These are phyloP conservation scores for Isichthys henryi DNA, from an alignment of 2,113 vertebrate species.

Conservation along the genomic window DNA sequence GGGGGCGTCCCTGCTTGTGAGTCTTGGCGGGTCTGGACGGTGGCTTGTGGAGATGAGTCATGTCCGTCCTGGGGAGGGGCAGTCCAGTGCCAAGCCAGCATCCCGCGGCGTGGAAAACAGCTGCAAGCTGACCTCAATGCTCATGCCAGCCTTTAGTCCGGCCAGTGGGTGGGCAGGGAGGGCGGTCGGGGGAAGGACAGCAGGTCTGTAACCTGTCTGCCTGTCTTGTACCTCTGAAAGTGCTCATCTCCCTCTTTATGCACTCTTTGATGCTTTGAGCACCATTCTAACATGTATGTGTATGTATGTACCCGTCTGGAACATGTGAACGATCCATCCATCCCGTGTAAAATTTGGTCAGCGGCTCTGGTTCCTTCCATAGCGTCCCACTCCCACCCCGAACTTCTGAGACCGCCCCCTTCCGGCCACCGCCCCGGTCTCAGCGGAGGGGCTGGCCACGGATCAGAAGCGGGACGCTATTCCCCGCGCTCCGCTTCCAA, in stretches of 20 bases:
- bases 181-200: not conserved
- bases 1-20: not conserved
- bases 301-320: not conserved
- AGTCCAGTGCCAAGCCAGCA: not conserved
- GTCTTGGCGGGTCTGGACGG: not conserved
- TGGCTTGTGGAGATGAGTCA: conserved; percentile 1
- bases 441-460: not conserved
- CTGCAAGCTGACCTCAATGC: not conserved
- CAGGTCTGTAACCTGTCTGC: not conserved
- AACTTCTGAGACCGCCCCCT: not conserved
- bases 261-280: not conserved
- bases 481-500: not conserved
- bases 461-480: not conserved
- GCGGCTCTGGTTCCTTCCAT: not conserved
- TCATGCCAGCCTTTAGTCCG: not conserved
- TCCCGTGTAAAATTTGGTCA: not conserved
- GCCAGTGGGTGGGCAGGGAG: not conserved
- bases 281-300: not conserved
- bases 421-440: not conserved
- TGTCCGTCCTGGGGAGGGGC: not conserved
- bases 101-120: not conserved
- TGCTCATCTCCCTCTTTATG: not conserved
- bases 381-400: not conserved
- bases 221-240: not conserved
- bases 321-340: not conserved